Evolutionary conservation across 1,140 invertebrate genomes (phyloP).

Genomic region (Aphis craccivora): DNA sequence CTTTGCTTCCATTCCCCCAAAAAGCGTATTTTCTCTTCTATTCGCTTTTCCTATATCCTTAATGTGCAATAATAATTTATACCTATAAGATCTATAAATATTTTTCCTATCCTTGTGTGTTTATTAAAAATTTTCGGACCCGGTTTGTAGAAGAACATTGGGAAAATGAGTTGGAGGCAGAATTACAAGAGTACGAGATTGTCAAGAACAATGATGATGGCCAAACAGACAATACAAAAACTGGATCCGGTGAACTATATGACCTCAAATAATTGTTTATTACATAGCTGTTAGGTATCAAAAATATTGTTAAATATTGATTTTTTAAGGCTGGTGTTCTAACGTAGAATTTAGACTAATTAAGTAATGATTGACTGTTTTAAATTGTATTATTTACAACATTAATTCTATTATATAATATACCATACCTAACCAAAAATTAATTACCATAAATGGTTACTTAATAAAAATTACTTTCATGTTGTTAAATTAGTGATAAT

Average conservation of each 20-base stretch:
- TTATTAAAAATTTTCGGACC: conserved; percentile 54
- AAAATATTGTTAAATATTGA: conserved; percentile 43
- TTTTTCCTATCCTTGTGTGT: conserved; percentile 55
- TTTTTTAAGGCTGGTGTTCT: conserved; percentile 47
- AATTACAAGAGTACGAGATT: conserved; percentile 91
- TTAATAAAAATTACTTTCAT: conserved; percentile 43
- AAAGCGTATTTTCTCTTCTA: conserved; percentile 56
- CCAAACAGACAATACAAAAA: neutral
- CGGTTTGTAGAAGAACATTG: conserved; percentile 81
- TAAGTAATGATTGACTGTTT: conserved; percentile 50
- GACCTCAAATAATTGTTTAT: conserved; percentile 54
- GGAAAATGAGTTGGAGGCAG: conserved; percentile 90
- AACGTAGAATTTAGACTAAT: conserved; percentile 45
- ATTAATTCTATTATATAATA: conserved; percentile 41
- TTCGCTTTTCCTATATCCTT: conserved; percentile 49
- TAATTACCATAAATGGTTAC: conserved; percentile 40
- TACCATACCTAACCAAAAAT: conserved; percentile 44
- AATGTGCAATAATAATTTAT: conserved; percentile 47
- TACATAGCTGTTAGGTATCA: neutral
- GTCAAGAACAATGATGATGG: conserved; percentile 67
- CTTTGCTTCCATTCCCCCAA: conserved; percentile 33
- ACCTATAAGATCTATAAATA: conserved; percentile 37
- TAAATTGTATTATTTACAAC: conserved; percentile 27
- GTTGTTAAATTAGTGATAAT: conserved; percentile 58
- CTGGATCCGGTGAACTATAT: conserved; percentile 38